Base-by-base conservation (phyloP, 2,888 invertebrate genomes). In the Ectemnius continuus region DNA sequence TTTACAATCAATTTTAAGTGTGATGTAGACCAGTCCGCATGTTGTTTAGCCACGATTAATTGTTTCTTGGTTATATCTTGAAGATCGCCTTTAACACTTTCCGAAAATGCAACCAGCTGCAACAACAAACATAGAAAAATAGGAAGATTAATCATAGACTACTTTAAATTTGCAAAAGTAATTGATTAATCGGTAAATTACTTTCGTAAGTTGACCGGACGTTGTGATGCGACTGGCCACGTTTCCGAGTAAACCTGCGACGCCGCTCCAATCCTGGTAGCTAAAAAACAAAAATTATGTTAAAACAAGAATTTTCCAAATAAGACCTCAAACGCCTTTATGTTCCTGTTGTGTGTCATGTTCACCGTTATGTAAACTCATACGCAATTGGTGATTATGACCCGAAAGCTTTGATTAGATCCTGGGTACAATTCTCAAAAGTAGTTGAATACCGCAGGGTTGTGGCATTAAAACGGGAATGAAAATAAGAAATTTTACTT, bases 251-350 rank as follows among this genome's bases (percentile, higher is more conserved):
- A 87, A 63, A 16, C 56, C n/a, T 14, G 61, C 78, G 0, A 89
- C 82, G 0, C 71, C 67, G 2, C 74, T 13, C 89, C 88, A 88
- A n/a, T 73, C 78, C 2, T 73, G 74, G 23, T 83, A 85, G 64
- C 89, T 88, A 62, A 23, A 52, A 23, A 23, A 23, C 2, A 23
- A 23, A 23, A 23, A 23, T 23, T 23, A 23, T 23, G 2, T 23
- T 0, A 3, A 23, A 23, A 23, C 23, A 23, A 23, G 23, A 23
- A 3, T 3, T 23, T 23, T 23, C 23, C 23, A 23, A 23, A 23
- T 2, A 1, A 23, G 23, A 3, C 23, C 23, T 23, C 23, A 23
- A 23, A 23, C 20, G 20, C 20, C 20, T 20, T 20, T 20, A 20
- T 20, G 20, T 20, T 2, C 2, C 2, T 20, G 1, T 20, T 20